Evolutionary conservation across 2,797 vertebrate genomes (phyloP).

Genomic region (Heterohyrax brucei): DNA sequence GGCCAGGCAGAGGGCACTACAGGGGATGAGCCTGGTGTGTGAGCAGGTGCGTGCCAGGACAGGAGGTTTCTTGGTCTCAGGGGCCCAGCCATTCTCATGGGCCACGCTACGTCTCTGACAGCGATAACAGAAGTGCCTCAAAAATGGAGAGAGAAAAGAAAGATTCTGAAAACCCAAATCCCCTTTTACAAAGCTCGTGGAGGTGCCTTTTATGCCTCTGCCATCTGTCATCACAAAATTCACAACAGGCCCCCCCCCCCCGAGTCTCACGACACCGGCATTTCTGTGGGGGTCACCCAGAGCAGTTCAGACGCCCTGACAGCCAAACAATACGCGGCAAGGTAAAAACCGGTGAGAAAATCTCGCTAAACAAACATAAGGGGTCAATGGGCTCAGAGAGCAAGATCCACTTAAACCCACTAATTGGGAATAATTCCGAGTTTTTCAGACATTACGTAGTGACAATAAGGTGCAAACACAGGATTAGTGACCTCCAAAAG

Average conservation of each 20-base stretch:
- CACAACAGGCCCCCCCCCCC: conserved; percentile 58
- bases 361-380: conserved; percentile 69
- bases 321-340: conserved; percentile 74
- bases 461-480: conserved; percentile 79
- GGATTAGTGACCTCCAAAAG: conserved; percentile 79
- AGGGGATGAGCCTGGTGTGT: fast-evolving
- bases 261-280: background rate
- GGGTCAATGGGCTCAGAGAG: conserved; percentile 69
- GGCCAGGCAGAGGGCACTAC: background rate
- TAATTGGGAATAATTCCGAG: conserved; percentile 83
- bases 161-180: conserved; percentile 58
- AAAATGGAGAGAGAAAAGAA: background rate
- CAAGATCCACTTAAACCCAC: conserved; percentile 66
- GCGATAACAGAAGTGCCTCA: background rate
- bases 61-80: fast-evolving
- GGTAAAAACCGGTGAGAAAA: conserved; percentile 73
- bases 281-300: conserved; percentile 65
- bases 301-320: conserved; percentile 66
- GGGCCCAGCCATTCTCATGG: background rate
- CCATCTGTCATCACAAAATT: conserved; percentile 79
- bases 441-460: conserved; percentile 80
- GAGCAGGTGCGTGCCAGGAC: background rate
- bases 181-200: conserved; percentile 62
- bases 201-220: conserved; percentile 73
- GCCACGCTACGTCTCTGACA: background rate